phyloP scores from a whole-genome alignment of 2,888 invertebrate genomes.

The Cosmia pyralina region DNA sequence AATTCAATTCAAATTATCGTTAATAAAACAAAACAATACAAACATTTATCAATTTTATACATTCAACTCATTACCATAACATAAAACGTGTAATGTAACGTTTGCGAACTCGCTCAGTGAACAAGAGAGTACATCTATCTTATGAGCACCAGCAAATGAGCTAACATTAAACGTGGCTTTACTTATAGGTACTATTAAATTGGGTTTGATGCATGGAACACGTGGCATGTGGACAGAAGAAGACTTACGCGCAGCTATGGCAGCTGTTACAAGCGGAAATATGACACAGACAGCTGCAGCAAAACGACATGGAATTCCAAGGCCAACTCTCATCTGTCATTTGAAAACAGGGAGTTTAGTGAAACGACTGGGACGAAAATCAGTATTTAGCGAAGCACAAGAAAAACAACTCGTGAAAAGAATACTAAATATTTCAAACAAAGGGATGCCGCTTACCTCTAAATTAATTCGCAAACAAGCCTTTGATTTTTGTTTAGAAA shows the following conservation, averaged over 20 bases:
- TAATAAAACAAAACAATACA: too few relatives aligned
- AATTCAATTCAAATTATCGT: too few relatives aligned
- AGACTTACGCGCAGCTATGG: constrained; percentile 16
- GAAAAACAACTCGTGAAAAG: constrained; percentile 9
- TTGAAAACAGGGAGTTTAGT: neutral
- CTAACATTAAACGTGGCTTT: neutral
- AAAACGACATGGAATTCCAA: constrained; percentile 6
- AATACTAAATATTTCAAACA: neutral
- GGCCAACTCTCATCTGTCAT: neutral
- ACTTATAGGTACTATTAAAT: constrained; percentile 1
- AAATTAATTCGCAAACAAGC: constrained; percentile 19
- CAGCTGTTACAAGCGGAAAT: neutral
- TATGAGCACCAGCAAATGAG: too few relatives aligned
- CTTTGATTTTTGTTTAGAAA: constrained; percentile 26
- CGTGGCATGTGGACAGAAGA: constrained; percentile 4
- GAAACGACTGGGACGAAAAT: neutral
- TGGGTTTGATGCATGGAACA: neutral
- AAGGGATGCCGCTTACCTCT: neutral
- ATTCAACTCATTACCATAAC: too few relatives aligned
- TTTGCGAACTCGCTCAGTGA: too few relatives aligned
- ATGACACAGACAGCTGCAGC: constrained; percentile 11
- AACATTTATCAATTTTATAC: too few relatives aligned
- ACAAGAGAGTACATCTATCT: too few relatives aligned
- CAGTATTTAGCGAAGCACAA: neutral
- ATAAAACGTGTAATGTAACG: too few relatives aligned